phyloP scores from a whole-genome alignment of 2,113 vertebrate genomes.

The Otus sunia region DNA sequence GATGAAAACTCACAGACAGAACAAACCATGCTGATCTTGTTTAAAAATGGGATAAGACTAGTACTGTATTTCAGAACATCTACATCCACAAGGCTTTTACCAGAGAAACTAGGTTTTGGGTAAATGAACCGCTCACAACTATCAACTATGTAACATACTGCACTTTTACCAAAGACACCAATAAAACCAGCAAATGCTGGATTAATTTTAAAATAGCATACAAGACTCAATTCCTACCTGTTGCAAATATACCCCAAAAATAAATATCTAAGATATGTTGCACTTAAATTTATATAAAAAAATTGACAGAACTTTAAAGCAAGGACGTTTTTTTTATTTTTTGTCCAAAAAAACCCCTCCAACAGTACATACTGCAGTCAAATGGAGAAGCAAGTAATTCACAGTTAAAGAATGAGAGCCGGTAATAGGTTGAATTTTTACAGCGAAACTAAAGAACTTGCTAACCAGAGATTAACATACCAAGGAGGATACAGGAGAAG shows the following conservation, averaged over 20 bases:
- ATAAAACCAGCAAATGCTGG: not conserved
- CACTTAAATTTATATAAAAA: not conserved
- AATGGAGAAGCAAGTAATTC: not conserved
- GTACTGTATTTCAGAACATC: not conserved
- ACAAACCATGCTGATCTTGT: not conserved
- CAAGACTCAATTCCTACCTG: not conserved
- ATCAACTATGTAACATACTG: not conserved
- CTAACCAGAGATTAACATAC: not conserved
- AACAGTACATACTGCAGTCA: not conserved
- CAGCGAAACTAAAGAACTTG: not conserved
- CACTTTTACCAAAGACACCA: not conserved
- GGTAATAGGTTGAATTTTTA: not conserved
- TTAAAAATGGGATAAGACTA: not conserved
- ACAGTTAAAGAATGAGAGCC: not conserved
- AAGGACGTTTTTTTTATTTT: not conserved
- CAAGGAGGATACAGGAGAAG: not conserved
- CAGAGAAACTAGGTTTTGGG: not conserved
- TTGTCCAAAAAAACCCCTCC: not conserved
- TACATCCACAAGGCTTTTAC: not conserved
- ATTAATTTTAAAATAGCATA: not conserved
- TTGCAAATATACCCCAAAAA: not conserved
- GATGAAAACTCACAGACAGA: not conserved
- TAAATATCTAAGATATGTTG: not conserved
- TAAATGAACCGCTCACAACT: not conserved
- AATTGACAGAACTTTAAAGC: not conserved